These are phyloP conservation scores for Ephestia elutella DNA, from an alignment of 1,140 invertebrate genomes.

Conservation along the genomic window DNA sequence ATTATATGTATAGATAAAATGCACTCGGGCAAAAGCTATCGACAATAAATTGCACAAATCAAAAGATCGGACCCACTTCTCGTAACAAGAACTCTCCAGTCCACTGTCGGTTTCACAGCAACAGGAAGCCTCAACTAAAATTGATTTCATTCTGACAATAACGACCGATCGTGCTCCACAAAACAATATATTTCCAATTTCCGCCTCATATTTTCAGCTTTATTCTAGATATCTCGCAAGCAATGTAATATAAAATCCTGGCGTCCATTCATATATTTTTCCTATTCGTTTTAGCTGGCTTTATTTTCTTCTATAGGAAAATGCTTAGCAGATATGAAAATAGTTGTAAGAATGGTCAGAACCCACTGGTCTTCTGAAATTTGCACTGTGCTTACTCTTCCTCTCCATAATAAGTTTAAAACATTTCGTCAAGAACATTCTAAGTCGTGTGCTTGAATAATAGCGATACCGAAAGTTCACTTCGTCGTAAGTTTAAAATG, in stretches of 20 bases:
- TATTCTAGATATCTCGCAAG: slow-evolving; percentile 24
- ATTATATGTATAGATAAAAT: too few species aligned
- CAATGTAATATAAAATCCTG: slow-evolving; percentile 36
- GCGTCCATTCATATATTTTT: slow-evolving; percentile 24
- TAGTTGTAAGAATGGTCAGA: too few species aligned
- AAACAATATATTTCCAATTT: slow-evolving; percentile 29
- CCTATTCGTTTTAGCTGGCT: background rate
- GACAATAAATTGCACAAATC: background rate
- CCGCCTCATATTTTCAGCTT: slow-evolving; percentile 25
- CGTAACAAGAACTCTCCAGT: background rate
- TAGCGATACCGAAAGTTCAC: too few species aligned
- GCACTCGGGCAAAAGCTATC: background rate
- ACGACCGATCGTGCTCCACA: slow-evolving; percentile 16
- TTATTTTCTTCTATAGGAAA: background rate
- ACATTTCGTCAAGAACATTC: too few species aligned
- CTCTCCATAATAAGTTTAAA: too few species aligned
- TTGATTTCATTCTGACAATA: slow-evolving; percentile 20
- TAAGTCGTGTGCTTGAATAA: too few species aligned
- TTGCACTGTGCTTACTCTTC: too few species aligned
- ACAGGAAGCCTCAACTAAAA: slow-evolving; percentile 8
- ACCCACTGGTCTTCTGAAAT: too few species aligned
- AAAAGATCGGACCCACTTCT: background rate
- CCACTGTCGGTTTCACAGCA: background rate
- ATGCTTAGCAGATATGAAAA: background rate
- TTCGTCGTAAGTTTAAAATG: too few species aligned